Evolutionary conservation across 2,888 invertebrate species (phyloP).

Genomic region (Pegoplata infirma): DNA sequence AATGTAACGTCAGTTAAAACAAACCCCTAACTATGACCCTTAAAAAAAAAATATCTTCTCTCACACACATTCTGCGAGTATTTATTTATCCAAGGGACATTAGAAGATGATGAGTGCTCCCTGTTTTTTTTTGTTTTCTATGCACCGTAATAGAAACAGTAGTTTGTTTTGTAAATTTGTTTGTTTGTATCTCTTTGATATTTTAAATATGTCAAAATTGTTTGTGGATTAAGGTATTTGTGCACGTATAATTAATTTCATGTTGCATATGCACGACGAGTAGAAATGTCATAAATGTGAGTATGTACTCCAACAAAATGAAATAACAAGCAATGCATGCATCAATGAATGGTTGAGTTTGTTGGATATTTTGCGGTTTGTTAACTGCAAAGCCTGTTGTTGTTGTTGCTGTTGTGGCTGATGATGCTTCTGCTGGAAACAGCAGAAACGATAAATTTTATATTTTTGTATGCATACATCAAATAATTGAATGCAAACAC

Average conservation of each 20-base stretch:
- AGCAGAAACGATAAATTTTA: neutral
- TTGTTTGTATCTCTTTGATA: slow-evolving; percentile 18
- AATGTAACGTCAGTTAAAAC: neutral
- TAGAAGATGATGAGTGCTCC: slow-evolving; percentile 4
- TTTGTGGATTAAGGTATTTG: slow-evolving; percentile 72
- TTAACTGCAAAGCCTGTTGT: slow-evolving; percentile 37
- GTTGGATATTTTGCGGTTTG: slow-evolving; percentile 65
- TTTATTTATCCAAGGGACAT: slow-evolving; percentile 7
- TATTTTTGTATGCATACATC: neutral
- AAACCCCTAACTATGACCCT: slow-evolving; percentile 31
- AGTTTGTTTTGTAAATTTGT: too few relatives aligned
- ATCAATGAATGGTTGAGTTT: slow-evolving; percentile 50
- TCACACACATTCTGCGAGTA: neutral
- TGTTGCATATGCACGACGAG: slow-evolving; percentile 50
- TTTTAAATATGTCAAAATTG: slow-evolving; percentile 67
- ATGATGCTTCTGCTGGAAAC: neutral
- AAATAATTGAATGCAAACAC: neutral
- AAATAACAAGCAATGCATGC: slow-evolving; percentile 52
- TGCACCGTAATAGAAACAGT: slow-evolving; percentile 29
- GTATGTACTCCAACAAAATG: slow-evolving; percentile 41
- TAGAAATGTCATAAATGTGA: slow-evolving; percentile 44
- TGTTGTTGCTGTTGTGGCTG: neutral
- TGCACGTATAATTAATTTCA: slow-evolving; percentile 74
- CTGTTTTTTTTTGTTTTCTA: neutral
- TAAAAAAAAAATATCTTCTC: neutral